Percentiles rank a stretch among this genome's conserved stretches.
phyloP scores from a whole-genome alignment of 2,888 invertebrate genomes.

The Amiota mariae region DNA sequence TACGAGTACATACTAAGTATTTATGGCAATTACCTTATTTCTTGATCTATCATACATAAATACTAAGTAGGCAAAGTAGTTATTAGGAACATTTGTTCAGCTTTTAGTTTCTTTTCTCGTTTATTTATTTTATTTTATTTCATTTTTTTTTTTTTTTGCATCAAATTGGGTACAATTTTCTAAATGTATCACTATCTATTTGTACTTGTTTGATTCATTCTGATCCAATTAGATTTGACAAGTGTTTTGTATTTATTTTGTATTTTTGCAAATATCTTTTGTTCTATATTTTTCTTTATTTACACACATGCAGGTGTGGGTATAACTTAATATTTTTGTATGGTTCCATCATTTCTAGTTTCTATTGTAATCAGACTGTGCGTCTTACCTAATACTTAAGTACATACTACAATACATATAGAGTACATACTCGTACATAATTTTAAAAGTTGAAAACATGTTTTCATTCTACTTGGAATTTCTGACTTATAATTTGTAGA shows the following conservation, averaged over 20 bases:
- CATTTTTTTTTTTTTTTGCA: not conserved
- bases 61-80: conserved; percentile 19
- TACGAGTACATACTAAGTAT: not conserved
- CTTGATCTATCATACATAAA: no score
- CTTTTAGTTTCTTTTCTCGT: not conserved
- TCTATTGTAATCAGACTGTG: no score
- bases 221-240: conserved; percentile 11
- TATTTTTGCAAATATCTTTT: conserved; percentile 9
- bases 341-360: no score
- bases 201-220: not conserved
- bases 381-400: not conserved
- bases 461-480: no score
- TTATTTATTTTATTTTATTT: not conserved
- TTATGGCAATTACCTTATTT: not conserved
- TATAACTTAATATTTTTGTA: no score
- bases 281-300: not conserved
- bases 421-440: no score
- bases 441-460: no score
- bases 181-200: not conserved
- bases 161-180: not conserved
- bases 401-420: not conserved
- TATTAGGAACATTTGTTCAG: conserved; percentile 17
- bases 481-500: no score
- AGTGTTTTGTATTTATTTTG: not conserved
- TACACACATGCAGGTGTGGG: no score